A percentile compares a stretch with the other conserved stretches of the same genome.
Evolutionary conservation across 2,888 invertebrate species (phyloP).

Genomic region (Poecilus cupreus): DNA sequence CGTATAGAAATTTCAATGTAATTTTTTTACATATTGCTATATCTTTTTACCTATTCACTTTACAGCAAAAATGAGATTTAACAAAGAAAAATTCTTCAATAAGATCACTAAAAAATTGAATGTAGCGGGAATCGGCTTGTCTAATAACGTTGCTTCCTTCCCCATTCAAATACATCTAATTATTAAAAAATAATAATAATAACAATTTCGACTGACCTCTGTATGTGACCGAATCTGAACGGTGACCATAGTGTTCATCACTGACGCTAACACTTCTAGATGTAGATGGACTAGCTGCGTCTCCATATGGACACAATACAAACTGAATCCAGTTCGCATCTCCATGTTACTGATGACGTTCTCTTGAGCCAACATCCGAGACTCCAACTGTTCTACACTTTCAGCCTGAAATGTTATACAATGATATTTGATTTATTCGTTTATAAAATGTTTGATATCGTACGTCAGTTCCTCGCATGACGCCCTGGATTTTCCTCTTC

Average conservation of each 20-base stretch:
- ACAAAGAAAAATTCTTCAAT: too few relatives aligned
- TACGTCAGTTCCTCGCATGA: slow-evolving; percentile 78
- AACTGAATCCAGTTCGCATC: slow-evolving; percentile 77
- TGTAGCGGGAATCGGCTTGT: too few relatives aligned
- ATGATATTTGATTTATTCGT: too few relatives aligned
- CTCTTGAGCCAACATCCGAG: slow-evolving; percentile 79
- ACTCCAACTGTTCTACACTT: slow-evolving; percentile 77
- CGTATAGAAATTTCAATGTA: too few relatives aligned
- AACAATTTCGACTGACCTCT: slow-evolving; percentile 72
- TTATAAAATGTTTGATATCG: slow-evolving; percentile 65
- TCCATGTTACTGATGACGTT: slow-evolving; percentile 78
- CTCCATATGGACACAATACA: slow-evolving; percentile 79
- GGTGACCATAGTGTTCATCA: slow-evolving; percentile 76
- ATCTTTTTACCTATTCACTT: too few relatives aligned
- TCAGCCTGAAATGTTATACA: slow-evolving; percentile 69
- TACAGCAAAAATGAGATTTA: too few relatives aligned
- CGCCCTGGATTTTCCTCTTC: slow-evolving; percentile 79
- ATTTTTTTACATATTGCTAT: too few relatives aligned
- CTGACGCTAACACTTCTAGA: slow-evolving; percentile 77
- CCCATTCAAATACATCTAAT: too few relatives aligned
- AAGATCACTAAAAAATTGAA: too few relatives aligned
- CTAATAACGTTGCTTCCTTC: too few relatives aligned
- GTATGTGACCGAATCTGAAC: slow-evolving; percentile 75
- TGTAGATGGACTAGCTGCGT: slow-evolving; percentile 78
- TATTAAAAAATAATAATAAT: neutral